Conservation (phyloP, 2,113 vertebrate species). For the Motacilla alba region DNA sequence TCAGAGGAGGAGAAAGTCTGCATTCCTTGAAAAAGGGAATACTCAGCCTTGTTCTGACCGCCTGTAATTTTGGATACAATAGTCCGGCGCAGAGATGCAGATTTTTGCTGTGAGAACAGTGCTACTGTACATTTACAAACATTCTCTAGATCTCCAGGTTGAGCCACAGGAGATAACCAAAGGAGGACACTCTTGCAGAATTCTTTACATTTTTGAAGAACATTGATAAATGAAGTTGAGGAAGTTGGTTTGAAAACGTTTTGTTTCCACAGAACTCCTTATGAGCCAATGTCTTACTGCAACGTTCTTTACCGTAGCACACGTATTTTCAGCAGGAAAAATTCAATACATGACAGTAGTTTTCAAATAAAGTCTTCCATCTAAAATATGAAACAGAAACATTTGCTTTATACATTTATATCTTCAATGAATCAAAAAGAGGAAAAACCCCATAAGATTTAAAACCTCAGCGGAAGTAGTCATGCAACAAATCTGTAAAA, state of each 20-base stretch:
- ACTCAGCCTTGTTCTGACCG: constrained; percentile 59
- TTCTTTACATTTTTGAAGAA: constrained; percentile 73
- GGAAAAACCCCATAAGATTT: not conserved
- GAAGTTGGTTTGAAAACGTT: constrained; percentile 70
- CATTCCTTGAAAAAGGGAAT: constrained; percentile 69
- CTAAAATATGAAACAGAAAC: constrained; percentile 82
- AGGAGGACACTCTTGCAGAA: constrained; percentile 67
- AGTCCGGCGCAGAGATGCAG: constrained; percentile 70
- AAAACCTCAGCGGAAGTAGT: not conserved
- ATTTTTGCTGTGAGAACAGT: constrained; percentile 70
- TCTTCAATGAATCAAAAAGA: not conserved
- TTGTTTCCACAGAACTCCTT: constrained; percentile 68
- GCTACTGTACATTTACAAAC: constrained; percentile 83
- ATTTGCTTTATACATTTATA: constrained; percentile 39
- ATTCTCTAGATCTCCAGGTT: constrained; percentile 71
- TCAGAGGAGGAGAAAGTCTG: constrained; percentile 69
- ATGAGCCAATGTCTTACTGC: constrained; percentile 57
- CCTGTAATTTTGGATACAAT: constrained; percentile 64
- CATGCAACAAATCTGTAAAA: not conserved
- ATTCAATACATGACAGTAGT: constrained; percentile 98
- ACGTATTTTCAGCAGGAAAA: constrained; percentile 73
- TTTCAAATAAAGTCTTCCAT: constrained; percentile 99
- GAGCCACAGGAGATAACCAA: constrained; percentile 67
- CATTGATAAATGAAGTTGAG: constrained; percentile 71
- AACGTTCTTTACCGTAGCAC: constrained; percentile 66